These are phyloP conservation scores for Thamnophis sirtalis DNA, from an alignment of 2,113 vertebrate species.

Conservation along the genomic window DNA sequence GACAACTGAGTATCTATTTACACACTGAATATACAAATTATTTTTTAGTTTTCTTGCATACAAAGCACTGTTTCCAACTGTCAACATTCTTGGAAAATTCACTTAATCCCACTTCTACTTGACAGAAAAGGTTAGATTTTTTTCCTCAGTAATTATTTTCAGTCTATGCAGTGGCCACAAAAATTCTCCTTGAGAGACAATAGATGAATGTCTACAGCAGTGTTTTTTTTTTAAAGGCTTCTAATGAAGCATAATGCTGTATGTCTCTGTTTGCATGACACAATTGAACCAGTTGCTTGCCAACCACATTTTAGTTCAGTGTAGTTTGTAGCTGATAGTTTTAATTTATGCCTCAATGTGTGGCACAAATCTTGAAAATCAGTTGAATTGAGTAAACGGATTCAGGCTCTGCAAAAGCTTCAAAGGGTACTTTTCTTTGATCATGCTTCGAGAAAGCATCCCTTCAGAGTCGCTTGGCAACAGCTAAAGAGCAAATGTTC, in stretches of 20 bases:
- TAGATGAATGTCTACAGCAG: neutral
- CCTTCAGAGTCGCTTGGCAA: neutral
- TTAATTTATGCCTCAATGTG: neutral
- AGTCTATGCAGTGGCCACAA: neutral
- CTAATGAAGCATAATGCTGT: neutral
- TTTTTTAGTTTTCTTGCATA: neutral
- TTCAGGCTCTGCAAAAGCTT: neutral
- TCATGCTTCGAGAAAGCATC: neutral
- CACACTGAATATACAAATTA: neutral
- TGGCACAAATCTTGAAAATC: neutral
- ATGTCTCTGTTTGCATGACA: neutral
- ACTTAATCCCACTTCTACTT: neutral
- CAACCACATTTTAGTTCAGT: neutral
- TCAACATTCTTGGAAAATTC: neutral
- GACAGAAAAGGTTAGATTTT: neutral
- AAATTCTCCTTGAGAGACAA: neutral
- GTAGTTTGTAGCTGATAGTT: neutral
- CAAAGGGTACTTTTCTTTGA: neutral
- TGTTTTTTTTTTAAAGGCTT: neutral
- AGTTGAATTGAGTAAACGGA: neutral
- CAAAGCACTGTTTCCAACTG: neutral
- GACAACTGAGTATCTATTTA: neutral
- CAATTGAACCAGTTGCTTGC: neutral
- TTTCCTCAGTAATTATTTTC: neutral
- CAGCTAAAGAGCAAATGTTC: neutral